Conservation (phyloP, 2,797 vertebrate species). For the Okamejei kenojei region DNA sequence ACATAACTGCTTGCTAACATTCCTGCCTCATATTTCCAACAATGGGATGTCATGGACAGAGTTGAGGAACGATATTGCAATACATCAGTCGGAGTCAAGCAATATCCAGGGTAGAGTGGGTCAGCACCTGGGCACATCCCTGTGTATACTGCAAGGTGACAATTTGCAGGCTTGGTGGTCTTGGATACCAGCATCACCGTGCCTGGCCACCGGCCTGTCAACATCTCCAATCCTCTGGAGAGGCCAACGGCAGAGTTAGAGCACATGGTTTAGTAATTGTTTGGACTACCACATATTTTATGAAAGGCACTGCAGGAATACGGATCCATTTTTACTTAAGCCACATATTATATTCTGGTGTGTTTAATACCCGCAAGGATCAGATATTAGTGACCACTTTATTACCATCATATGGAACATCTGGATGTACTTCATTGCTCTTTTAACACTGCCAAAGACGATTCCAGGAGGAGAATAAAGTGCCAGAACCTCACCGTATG, state of each 20-base stretch:
- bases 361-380: constrained; percentile 21
- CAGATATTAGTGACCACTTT: constrained; percentile 25
- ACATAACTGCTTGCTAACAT: neutral
- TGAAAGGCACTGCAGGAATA: constrained; percentile 16
- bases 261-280: neutral
- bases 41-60: neutral
- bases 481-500: neutral
- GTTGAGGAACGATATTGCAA: neutral
- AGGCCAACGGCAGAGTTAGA: neutral
- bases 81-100: neutral
- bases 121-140: neutral
- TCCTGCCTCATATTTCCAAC: neutral
- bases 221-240: constrained; percentile 25
- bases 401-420: constrained; percentile 32
- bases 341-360: constrained; percentile 1
- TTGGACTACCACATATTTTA: neutral
- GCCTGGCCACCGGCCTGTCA: neutral
- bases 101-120: neutral
- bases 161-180: constrained; percentile 9
- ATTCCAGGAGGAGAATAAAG: constrained; percentile 26
- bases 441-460: neutral
- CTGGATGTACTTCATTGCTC: constrained; percentile 31
- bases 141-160: constrained; percentile 23
- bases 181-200: neutral
- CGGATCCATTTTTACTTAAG: constrained; percentile 19